Evolutionary conservation across 2,888 invertebrate species (phyloP).

Genomic region (Slavum lentiscoides): DNA sequence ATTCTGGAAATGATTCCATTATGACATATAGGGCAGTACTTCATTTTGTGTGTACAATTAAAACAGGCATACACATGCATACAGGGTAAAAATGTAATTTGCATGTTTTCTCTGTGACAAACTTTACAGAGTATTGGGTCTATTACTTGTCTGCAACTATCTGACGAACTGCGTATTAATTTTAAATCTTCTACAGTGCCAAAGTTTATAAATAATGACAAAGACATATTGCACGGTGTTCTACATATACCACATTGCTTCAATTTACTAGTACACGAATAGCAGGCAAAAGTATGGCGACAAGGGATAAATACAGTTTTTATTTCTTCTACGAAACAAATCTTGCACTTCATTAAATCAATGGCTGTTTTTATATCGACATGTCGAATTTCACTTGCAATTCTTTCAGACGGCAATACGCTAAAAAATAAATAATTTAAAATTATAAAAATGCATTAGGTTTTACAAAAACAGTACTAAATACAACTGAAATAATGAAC

Average conservation of each 20-base stretch:
- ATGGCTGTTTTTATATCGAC: background rate
- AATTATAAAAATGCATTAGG: too few species aligned
- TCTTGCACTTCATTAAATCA: slow-evolving; percentile 71
- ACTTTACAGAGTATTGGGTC: slow-evolving; percentile 71
- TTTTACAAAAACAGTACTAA: background rate
- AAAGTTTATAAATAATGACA: slow-evolving; percentile 63
- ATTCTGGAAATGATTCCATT: slow-evolving; percentile 63
- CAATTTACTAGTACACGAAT: slow-evolving; percentile 84
- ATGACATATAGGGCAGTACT: slow-evolving; percentile 86
- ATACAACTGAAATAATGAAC: background rate
- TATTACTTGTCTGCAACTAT: too few species aligned
- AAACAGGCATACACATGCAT: slow-evolving; percentile 92
- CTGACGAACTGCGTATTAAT: background rate
- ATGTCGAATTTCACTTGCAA: background rate
- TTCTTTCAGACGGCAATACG: background rate
- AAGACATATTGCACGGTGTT: slow-evolving; percentile 69
- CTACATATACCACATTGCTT: slow-evolving; percentile 88
- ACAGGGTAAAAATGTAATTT: slow-evolving; percentile 91
- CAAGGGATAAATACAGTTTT: slow-evolving; percentile 92
- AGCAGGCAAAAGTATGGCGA: slow-evolving; percentile 90
- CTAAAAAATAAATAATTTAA: background rate
- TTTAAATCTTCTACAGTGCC: background rate
- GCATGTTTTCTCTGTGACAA: slow-evolving; percentile 84
- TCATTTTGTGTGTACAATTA: slow-evolving; percentile 83
- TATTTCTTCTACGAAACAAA: slow-evolving; percentile 86